phyloP scores from a whole-genome alignment of 2,888 invertebrate species.

The Cheilosia soror region DNA sequence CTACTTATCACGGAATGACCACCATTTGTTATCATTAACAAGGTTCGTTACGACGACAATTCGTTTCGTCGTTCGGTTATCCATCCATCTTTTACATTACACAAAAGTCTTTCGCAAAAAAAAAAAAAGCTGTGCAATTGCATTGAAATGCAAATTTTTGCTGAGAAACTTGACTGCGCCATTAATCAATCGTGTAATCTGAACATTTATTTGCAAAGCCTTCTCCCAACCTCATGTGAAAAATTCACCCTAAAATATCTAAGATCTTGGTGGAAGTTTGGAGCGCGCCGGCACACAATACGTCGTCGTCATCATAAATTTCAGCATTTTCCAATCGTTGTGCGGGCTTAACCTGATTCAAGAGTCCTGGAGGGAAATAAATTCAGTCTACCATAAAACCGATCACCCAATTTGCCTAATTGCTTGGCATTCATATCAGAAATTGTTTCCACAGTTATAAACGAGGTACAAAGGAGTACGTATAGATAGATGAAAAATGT shows the following conservation, averaged over 20 bases:
- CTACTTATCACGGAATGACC: constrained; percentile 18
- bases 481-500: neutral
- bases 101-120: constrained; percentile 7
- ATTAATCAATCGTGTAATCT: constrained; percentile 54
- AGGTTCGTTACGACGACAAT: constrained; percentile 4
- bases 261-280: constrained; percentile 1
- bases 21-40: constrained; percentile 47
- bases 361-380: constrained; percentile 1
- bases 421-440: constrained; percentile 37
- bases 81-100: constrained; percentile 7
- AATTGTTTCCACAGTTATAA: constrained; percentile 12
- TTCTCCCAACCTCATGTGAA: neutral
- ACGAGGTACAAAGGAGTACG: neutral
- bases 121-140: no score
- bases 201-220: constrained; percentile 15
- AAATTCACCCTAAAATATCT: constrained; percentile 5
- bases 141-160: constrained; percentile 34
- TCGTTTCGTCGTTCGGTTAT: constrained; percentile 20
- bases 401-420: constrained; percentile 61
- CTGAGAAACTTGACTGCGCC: constrained; percentile 3
- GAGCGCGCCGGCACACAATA: neutral
- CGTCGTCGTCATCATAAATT: constrained; percentile 36
- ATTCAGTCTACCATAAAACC: constrained; percentile 37
- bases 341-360: constrained; percentile 8
- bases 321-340: constrained; percentile 31